Evolutionary conservation across 2,113 vertebrate genomes (phyloP), one percentile per base, ranked within the genome.

Genomic region (Rhabdomys dilectus): DNA sequence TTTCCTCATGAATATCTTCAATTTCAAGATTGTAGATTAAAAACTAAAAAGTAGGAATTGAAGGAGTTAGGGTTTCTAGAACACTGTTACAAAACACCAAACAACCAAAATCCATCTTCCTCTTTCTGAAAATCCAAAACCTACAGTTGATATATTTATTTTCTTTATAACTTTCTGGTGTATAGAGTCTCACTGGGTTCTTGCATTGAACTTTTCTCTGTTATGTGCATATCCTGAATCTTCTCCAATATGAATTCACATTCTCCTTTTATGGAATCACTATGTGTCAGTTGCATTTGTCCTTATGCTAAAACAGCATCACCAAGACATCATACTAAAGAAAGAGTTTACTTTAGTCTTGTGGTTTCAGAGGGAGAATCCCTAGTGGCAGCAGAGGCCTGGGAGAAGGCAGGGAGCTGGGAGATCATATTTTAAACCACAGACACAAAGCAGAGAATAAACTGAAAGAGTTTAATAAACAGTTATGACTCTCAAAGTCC

Each of bases 31-130:
- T 66, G 3, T 51, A 92, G n/a, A 60, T 8, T 64, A 72, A 77
- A 86, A 56, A 62, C 90, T 80, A 26, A 73, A 86, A 85, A 75
- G 26, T 11, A 36, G 9, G 73, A 91, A 77, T 51, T 7, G 53
- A 7, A 31, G 13, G 8, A 26, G 17, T n/a, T 4, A 15, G 0
- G 3, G 24, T 68, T 21, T 24, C 29, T 60, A 70, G 22, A 0
- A 13, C 48, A 39, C 7, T 12, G 7, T 26, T 68, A 81, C 15
- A 58, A 58, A 94, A 91, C 77, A 66, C 12, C 11, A 77, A 66
- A 34, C 5, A 91, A 53, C 5, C 66, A 19, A 88, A 42, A 84
- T 58, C 36, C 4, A 58, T 82, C 26, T 96, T 91, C 31, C 31
- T 3, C n/a, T 10, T 93, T 86, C 21, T 60, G 0, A 21, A 78